Evolutionary conservation across 2,888 invertebrate species (phyloP), one percentile per base, ranked within the genome.

Genomic region (Leuctra nigra): DNA sequence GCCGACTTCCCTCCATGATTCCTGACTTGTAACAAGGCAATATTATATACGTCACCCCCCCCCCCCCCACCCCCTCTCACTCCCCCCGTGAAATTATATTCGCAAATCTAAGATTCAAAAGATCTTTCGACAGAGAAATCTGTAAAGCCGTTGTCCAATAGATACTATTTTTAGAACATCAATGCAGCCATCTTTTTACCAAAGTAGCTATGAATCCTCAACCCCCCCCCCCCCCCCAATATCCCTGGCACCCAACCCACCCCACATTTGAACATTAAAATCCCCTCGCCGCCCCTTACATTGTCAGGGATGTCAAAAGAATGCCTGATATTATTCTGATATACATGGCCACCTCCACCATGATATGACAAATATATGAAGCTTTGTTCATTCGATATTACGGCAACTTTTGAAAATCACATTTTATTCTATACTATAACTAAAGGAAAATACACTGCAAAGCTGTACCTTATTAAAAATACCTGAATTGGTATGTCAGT

Each of bases 111-210:
- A 50, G 50, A 33, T 35, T 35, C 50, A 50, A 50, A 44, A 50
- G 50, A 50, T 33, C 33, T 50, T 22, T 18, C 13, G 7, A 16
- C 13, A n/a, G 14, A 24, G 39, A 18, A 11, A 39, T 4, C 35
- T 4, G 20, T 35, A 50, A 50, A 50, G 50, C 50, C 50, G 33
- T 35, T 50, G 50, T 50, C 50, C 50, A 50, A 50, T 50, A 50
- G 50, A 50, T 35, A 50, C 35, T 50, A 50, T 50, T 50, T 50
- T 50, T 50, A 50, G 50, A 50, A 35, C 50, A 50, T 50, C 50
- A 50, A 35, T 50, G 50, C 33, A 50, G 50, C 50, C 50, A 50
- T 50, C 50, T 50, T n/a, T n/a, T 50, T 50, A 9, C 33, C 50
- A 50, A 50, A 50, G 50, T 50, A 50, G 50, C 50, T 50, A 50